Evolutionary conservation across 2,113 vertebrate genomes (phyloP), one percentile per base, ranked within the genome.

Genomic region (Argyrosomus japonicus): DNA sequence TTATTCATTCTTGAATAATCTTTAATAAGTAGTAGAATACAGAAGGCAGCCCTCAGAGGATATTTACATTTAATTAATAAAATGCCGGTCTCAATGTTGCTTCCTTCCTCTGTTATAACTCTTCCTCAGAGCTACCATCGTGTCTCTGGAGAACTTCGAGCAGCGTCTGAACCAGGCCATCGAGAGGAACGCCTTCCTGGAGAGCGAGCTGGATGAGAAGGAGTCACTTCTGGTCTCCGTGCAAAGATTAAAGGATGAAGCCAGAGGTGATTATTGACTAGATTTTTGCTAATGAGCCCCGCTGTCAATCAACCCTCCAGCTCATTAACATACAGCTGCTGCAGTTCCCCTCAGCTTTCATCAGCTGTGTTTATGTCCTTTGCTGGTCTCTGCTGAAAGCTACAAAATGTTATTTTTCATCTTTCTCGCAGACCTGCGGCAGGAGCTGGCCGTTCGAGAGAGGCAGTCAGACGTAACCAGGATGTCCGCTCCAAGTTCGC

Each of bases 161-260:
- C 97, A 98, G 91, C 96, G 98, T 82, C 94, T 99, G 93, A 99
- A 99, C 95, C 97, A 99, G 93, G 98, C 98, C 84, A 99, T 99
- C 81, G 98, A 99, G 93, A 95, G 98, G 92, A 99, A 99, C 65
- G 98, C 98, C 0, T 99, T 99, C 95, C 96, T 99, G 92, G 98
- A 99, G 95, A 99, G 98, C 40, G 98, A 99, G 84, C 95, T 99
- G 87, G 98, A 99, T 84, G 98, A 99, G 94, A 99, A 99, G 86
- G 98, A 99, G 87, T 98, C 97, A 0, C 93, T 99, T 12, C 95
- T 99, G 85, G 97, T 97, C 27, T 99, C 98, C 8, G 98, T 99
- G 54, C 98, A 99, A 87, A 95, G 98, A 88, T 92, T 99, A 89
- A 99, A 99, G 94, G 98, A 99, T 75, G 98, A 99, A 95, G 98